A percentile compares a stretch with the other conserved stretches of the same genome.
Conservation (phyloP, 1,140 invertebrate genomes). For the Halictus rubicundus region DNA sequence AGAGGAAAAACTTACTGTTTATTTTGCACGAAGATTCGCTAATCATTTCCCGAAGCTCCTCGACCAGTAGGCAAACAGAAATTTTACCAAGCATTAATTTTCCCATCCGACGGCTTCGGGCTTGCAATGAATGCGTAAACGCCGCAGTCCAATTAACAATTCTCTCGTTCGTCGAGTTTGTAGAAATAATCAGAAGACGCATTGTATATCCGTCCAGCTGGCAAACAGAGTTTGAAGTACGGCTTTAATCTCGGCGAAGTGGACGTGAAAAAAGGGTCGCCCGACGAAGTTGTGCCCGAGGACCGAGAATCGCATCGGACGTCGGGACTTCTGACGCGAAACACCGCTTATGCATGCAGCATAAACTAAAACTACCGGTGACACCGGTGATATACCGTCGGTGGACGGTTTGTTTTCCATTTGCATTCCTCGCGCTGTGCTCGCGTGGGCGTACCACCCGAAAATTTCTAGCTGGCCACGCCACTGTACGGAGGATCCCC, state of each 20-base stretch:
- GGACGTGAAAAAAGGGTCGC: slow-evolving; percentile 18
- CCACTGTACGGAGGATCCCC: slow-evolving; percentile 17
- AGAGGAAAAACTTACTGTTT: too few species aligned
- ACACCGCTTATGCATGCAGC: slow-evolving; percentile 64
- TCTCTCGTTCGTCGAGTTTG: too few species aligned
- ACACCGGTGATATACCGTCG: slow-evolving; percentile 67
- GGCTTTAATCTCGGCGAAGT: slow-evolving; percentile 40
- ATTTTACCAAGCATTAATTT: too few species aligned
- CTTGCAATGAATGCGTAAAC: too few species aligned
- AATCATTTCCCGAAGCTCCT: too few species aligned
- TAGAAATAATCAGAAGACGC: too few species aligned
- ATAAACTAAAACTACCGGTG: slow-evolving; percentile 72
- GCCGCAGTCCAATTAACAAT: too few species aligned
- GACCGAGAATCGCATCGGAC: slow-evolving; percentile 52
- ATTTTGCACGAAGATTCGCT: too few species aligned
- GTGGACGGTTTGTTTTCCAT: slow-evolving; percentile 69
- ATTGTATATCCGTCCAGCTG: too few species aligned
- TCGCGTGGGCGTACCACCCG: slow-evolving; percentile 45
- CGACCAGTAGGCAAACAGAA: too few species aligned
- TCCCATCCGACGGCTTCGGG: too few species aligned
- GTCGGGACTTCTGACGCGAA: slow-evolving; percentile 57
- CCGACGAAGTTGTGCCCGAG: slow-evolving; percentile 32
- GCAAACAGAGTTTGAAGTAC: neutral
- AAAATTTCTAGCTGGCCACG: slow-evolving; percentile 46
- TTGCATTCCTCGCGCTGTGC: slow-evolving; percentile 62